phyloP scores from a whole-genome alignment of 2,113 vertebrate species.

The Cyprinodon variegatus region DNA sequence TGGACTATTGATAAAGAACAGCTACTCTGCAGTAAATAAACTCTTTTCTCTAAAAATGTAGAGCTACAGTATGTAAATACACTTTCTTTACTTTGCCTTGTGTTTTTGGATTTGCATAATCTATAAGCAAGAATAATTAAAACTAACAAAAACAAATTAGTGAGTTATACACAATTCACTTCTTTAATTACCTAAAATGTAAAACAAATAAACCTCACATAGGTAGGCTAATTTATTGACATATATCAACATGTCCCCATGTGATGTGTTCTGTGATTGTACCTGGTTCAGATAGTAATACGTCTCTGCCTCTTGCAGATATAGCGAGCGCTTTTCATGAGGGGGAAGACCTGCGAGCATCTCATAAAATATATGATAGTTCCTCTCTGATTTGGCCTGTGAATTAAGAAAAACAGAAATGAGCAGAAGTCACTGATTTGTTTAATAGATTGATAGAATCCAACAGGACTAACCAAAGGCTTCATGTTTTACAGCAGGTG shows the following conservation, averaged over 20 bases:
- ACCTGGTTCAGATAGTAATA: conserved; percentile 96
- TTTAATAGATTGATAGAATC: not conserved
- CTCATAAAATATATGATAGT: conserved; percentile 99
- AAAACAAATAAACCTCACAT: not conserved
- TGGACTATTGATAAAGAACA: not conserved
- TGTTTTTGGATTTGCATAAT: not conserved
- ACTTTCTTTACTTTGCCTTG: not conserved
- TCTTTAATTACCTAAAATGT: not conserved
- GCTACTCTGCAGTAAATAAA: not conserved
- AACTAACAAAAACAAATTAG: not conserved
- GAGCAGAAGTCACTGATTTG: not conserved
- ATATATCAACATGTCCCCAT: not conserved
- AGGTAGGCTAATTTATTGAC: not conserved
- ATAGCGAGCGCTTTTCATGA: conserved; percentile 84
- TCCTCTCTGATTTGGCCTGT: conserved; percentile 95
- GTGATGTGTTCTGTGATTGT: not conserved
- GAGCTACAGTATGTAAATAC: too few relatives aligned
- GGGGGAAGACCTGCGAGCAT: conserved; percentile 91
- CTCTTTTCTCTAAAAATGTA: not conserved
- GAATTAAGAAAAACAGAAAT: conserved; percentile 32
- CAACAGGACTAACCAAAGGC: not conserved
- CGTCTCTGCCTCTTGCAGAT: conserved; percentile 94
- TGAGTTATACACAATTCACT: not conserved
- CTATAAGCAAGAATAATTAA: not conserved
- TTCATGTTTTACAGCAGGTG: not conserved